Percentiles rank a stretch among this genome's conserved stretches.
Conservation (phyloP, 2,113 vertebrate species). For the Cynoglossus semilaevis region DNA sequence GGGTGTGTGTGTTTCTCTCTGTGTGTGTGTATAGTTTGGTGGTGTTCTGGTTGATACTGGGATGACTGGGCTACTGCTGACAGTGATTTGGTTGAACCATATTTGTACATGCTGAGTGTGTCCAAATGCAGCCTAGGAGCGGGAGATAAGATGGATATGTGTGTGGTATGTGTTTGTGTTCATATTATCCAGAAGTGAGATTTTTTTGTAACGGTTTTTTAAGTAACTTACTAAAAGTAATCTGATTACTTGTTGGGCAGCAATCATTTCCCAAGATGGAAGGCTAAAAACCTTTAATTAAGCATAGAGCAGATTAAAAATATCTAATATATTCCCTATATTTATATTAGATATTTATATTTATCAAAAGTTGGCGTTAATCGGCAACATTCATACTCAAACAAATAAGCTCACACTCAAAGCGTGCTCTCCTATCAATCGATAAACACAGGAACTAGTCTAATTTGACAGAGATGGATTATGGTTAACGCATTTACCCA, state of each 20-base stretch:
- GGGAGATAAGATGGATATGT: conserved; percentile 34
- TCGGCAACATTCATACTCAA: not conserved
- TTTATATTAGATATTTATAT: too few species aligned
- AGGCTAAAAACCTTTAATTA: too few species aligned
- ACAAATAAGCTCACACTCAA: too few species aligned
- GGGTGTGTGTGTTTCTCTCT: conserved; percentile 8
- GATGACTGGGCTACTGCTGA: conserved; percentile 42
- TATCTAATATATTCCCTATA: too few species aligned
- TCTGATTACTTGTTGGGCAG: too few species aligned
- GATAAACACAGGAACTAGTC: conserved; percentile 65
- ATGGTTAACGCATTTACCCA: conserved; percentile 72
- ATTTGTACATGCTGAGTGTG: conserved; percentile 56
- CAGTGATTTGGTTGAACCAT: conserved; percentile 47
- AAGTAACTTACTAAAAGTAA: too few species aligned
- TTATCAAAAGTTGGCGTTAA: too few species aligned
- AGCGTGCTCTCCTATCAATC: conserved; percentile 34
- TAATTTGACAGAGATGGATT: conserved; percentile 62
- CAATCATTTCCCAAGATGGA: too few species aligned
- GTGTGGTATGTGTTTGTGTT: conserved; percentile 24
- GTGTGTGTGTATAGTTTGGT: conserved; percentile 19
- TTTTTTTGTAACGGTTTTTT: too few species aligned
- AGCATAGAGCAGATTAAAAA: not conserved
- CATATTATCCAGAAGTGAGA: not conserved
- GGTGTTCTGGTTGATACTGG: conserved; percentile 27
- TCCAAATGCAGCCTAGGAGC: conserved; percentile 50